Conservation (phyloP, 2,888 invertebrate species). For the Thyatira batis region DNA sequence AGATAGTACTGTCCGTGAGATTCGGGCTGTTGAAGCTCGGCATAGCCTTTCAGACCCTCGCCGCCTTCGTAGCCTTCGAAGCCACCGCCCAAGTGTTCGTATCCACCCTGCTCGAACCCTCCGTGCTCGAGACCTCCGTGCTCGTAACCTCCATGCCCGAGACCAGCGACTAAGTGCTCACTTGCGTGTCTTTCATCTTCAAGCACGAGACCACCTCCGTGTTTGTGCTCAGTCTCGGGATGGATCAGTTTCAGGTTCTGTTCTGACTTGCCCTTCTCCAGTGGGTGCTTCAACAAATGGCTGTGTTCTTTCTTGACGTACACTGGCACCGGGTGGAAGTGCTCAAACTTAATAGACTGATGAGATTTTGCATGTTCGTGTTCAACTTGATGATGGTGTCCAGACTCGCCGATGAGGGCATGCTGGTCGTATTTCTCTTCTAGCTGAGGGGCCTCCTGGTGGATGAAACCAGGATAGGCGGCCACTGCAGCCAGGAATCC, state of each 20-base stretch:
- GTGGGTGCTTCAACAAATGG: slow-evolving; percentile 84
- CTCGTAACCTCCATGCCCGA: slow-evolving; percentile 47
- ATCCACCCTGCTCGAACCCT: slow-evolving; percentile 48
- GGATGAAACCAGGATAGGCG: slow-evolving; percentile 72
- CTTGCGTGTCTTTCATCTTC: slow-evolving; percentile 81
- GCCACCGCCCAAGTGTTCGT: slow-evolving; percentile 37
- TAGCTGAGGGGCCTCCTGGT: slow-evolving; percentile 67
- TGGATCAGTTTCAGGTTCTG: slow-evolving; percentile 83
- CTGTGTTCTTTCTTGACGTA: slow-evolving; percentile 86
- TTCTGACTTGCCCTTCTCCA: slow-evolving; percentile 84
- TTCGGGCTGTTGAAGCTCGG: slow-evolving; percentile 59
- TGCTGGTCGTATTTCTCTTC: slow-evolving; percentile 68
- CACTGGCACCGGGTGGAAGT: slow-evolving; percentile 87
- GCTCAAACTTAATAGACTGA: slow-evolving; percentile 86
- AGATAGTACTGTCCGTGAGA: slow-evolving; percentile 58
- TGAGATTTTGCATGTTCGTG: slow-evolving; percentile 87
- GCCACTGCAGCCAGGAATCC: slow-evolving; percentile 73
- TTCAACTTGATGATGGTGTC: slow-evolving; percentile 83
- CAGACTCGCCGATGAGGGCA: slow-evolving; percentile 70
- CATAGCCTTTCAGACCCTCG: slow-evolving; percentile 66
- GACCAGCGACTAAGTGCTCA: slow-evolving; percentile 56
- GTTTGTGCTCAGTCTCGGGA: slow-evolving; percentile 82
- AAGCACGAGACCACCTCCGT: slow-evolving; percentile 82
- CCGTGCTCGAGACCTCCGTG: slow-evolving; percentile 45
- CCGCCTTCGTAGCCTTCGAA: slow-evolving; percentile 59